Conservation (phyloP, 2,113 vertebrate genomes). For the Oostethus manadensis region DNA sequence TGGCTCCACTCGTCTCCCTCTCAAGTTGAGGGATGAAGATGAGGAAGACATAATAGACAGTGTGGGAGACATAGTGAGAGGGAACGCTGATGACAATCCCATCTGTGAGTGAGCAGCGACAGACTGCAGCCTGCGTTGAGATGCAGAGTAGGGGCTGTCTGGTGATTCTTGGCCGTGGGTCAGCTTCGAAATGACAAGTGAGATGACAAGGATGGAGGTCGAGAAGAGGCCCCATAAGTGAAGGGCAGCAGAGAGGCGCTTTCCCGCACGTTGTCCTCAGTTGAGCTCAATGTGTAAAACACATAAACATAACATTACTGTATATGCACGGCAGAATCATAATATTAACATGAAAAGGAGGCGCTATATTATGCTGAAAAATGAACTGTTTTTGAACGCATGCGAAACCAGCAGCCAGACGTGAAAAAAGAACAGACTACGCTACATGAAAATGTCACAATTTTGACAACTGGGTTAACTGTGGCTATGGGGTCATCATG, state of each 20-base stretch:
- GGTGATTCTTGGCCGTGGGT: slow-evolving; percentile 79
- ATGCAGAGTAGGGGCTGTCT: background rate
- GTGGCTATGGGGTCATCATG: too few species aligned
- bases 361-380: too few species aligned
- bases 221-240: slow-evolving; percentile 36
- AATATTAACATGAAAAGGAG: too few species aligned
- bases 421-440: too few species aligned
- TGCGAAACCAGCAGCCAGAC: too few species aligned
- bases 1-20: slow-evolving; percentile 44
- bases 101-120: slow-evolving; percentile 94
- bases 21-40: slow-evolving; percentile 56
- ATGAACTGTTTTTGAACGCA: too few species aligned
- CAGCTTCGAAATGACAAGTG: slow-evolving; percentile 85
- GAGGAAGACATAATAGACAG: slow-evolving; percentile 59
- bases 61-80: slow-evolving; percentile 38
- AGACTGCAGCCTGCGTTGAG: slow-evolving; percentile 76
- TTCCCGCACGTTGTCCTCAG: background rate
- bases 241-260: slow-evolving; percentile 26
- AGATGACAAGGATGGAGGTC: slow-evolving; percentile 72
- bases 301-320: slow-evolving; percentile 2
- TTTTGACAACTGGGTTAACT: too few species aligned
- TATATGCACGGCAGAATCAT: background rate
- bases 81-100: slow-evolving; percentile 91
- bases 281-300: slow-evolving; percentile 1
- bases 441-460: too few species aligned